Percentiles rank a stretch among this genome's conserved stretches.
Evolutionary conservation across 2,888 invertebrate genomes (phyloP).

Genomic region (Nasonovia ribisnigri): DNA sequence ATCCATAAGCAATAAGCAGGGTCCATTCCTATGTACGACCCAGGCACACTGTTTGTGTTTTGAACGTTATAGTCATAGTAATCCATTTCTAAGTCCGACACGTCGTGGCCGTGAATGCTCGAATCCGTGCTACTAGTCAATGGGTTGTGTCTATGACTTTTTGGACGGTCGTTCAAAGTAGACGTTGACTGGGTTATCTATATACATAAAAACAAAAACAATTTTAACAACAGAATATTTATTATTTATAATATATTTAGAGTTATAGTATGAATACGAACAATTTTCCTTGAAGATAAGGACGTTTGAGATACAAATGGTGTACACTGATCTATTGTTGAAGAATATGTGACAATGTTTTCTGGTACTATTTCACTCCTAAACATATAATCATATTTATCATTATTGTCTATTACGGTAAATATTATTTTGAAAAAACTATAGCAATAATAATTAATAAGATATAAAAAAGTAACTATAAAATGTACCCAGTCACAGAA

Average conservation of each 20-base stretch:
- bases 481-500: constrained; percentile 25
- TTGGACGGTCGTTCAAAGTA: background rate
- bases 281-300: constrained; percentile 44
- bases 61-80: constrained; percentile 92
- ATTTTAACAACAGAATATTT: background rate
- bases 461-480: background rate
- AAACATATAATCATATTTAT: background rate
- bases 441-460: background rate
- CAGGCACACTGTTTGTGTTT: constrained; percentile 78
- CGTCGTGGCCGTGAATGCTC: constrained; percentile 79
- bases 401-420: background rate
- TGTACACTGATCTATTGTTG: constrained; percentile 11
- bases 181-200: constrained; percentile 51
- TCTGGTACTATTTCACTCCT: constrained; percentile 28
- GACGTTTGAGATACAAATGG: constrained; percentile 52
- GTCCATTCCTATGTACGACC: constrained; percentile 90
- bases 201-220: background rate
- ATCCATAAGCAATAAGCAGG: constrained; percentile 91
- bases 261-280: constrained; percentile 25
- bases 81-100: constrained; percentile 83
- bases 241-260: background rate
- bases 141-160: constrained; percentile 27
- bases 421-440: background rate
- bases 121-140: constrained; percentile 79
- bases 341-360: background rate